These are phyloP conservation scores for Gortyna flavago DNA, from an alignment of 2,888 invertebrate species.

Conservation along the genomic window DNA sequence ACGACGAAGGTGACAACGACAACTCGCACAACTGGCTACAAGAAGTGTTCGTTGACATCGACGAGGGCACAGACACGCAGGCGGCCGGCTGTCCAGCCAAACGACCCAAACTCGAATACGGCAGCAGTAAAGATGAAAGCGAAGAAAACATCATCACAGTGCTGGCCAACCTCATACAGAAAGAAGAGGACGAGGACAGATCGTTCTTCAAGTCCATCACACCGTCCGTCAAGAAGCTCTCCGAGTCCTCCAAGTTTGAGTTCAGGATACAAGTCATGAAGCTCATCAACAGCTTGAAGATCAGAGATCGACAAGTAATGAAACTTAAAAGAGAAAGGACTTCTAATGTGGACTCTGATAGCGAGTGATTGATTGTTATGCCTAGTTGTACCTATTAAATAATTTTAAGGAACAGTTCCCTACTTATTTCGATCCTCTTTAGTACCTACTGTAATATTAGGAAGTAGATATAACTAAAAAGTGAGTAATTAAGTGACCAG, in stretches of 20 bases:
- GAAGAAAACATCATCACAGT: conserved; percentile 73
- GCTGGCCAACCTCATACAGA: conserved; percentile 77
- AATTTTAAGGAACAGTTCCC: conserved; percentile 27
- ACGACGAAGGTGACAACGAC: conserved; percentile 63
- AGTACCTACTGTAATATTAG: not conserved
- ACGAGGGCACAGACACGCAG: conserved; percentile 60
- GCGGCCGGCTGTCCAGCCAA: conserved; percentile 54
- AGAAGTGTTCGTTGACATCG: conserved; percentile 74
- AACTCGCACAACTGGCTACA: conserved; percentile 74
- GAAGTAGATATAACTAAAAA: not conserved
- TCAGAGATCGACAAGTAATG: conserved; percentile 64
- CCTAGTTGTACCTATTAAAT: conserved; percentile 46
- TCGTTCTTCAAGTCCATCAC: conserved; percentile 82
- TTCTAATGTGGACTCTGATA: conserved; percentile 63
- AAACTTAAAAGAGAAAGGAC: conserved; percentile 58
- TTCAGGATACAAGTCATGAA: conserved; percentile 82
- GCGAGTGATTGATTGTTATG: conserved; percentile 38
- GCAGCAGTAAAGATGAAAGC: conserved; percentile 54
- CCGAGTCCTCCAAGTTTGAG: conserved; percentile 76
- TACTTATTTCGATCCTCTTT: not conserved
- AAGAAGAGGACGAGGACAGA: conserved; percentile 82
- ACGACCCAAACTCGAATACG: conserved; percentile 64
- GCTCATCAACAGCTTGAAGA: conserved; percentile 72
- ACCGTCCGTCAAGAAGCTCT: conserved; percentile 77
- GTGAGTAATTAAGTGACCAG: not conserved